Percentiles rank a stretch among this genome's conserved stretches.
Conservation (phyloP, 2,113 vertebrate species). For the Salvelinus namaycush region DNA sequence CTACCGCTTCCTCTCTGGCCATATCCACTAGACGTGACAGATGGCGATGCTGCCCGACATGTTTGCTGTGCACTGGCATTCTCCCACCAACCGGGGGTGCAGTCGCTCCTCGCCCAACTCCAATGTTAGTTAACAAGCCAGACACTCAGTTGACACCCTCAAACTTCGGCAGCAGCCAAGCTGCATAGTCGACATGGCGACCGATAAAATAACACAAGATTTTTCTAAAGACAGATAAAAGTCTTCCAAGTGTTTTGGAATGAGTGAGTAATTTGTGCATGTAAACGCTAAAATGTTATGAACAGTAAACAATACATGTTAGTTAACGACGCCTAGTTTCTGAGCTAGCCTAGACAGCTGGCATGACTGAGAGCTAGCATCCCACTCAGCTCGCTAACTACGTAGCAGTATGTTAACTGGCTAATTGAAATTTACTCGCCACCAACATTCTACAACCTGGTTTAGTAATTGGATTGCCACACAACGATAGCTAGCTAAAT, state of each 20-base stretch:
- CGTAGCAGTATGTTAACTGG: too few species aligned
- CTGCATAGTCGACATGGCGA: constrained; percentile 76
- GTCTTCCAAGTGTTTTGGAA: constrained; percentile 71
- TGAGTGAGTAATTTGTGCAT: constrained; percentile 62
- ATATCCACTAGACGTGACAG: too few species aligned
- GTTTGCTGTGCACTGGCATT: too few species aligned
- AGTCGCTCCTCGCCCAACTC: background rate
- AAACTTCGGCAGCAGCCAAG: constrained; percentile 70
- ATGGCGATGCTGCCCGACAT: too few species aligned
- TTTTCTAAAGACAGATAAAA: constrained; percentile 73
- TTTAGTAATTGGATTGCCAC: background rate
- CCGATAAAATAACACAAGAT: constrained; percentile 66
- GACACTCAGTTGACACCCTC: constrained; percentile 58
- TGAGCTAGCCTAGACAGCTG: too few species aligned
- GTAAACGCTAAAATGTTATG: background rate
- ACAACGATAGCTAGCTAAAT: background rate
- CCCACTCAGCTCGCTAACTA: too few species aligned
- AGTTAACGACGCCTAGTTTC: background rate
- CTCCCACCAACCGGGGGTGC: background rate
- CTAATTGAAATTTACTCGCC: too few species aligned
- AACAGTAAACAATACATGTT: background rate
- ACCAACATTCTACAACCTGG: too few species aligned
- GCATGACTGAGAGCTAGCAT: too few species aligned
- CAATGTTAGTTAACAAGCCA: background rate
- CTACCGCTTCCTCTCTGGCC: too few species aligned